Conservation (phyloP, 2,113 vertebrate genomes). For the Struthio camelus region DNA sequence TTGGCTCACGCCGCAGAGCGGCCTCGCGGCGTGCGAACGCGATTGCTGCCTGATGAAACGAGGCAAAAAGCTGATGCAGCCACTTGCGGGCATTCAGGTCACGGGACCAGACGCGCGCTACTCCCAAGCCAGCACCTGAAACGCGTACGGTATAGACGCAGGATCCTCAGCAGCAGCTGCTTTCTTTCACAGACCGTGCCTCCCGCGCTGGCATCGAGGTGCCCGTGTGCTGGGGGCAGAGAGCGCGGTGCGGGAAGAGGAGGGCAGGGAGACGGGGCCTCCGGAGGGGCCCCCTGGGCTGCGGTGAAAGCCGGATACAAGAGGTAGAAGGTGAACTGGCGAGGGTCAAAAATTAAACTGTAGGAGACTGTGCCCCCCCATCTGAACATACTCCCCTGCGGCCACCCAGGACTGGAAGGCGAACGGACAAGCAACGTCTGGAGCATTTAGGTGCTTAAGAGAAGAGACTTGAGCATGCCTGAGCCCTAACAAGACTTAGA, state of each 20-base stretch:
- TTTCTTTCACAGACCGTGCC: neutral
- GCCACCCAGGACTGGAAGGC: neutral
- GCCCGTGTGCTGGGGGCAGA: rapidly evolving
- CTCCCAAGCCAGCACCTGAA: neutral
- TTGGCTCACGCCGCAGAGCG: too few relatives aligned
- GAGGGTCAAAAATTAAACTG: neutral
- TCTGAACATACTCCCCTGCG: rapidly evolving
- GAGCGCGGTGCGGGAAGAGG: too few relatives aligned
- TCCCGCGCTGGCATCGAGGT: rapidly evolving
- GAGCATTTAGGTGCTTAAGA: too few relatives aligned
- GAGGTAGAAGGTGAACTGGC: neutral
- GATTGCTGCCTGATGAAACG: rapidly evolving
- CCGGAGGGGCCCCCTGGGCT: too few relatives aligned
- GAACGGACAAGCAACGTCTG: too few relatives aligned
- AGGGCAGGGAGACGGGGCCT: rapidly evolving
- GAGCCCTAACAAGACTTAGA: too few relatives aligned
- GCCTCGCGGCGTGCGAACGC: rapidly evolving
- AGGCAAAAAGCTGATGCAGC: neutral
- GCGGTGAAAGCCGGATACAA: rapidly evolving
- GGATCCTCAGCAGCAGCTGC: rapidly evolving
- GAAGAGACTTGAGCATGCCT: too few relatives aligned
- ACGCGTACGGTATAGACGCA: rapidly evolving
- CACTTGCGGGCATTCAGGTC: rapidly evolving
- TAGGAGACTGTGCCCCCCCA: neutral
- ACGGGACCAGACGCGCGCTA: neutral